Conservation (phyloP, 2,888 invertebrate species). For the Pilophorus perplexus region DNA sequence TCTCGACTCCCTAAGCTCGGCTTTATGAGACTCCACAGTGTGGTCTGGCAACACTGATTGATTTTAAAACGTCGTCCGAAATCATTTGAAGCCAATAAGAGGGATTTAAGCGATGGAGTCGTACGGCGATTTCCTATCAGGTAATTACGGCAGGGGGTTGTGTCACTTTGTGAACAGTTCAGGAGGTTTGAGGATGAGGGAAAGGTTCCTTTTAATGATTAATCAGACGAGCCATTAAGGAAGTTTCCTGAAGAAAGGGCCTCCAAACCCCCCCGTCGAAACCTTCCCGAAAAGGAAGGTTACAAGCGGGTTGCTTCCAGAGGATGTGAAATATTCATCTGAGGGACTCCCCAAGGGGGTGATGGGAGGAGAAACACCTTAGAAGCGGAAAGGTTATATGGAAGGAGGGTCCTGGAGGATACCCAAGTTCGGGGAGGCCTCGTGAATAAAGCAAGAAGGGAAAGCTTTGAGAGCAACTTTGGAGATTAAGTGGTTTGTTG, state of each 20-base stretch:
- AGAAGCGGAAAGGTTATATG: background rate
- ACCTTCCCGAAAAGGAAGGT: constrained; percentile 1
- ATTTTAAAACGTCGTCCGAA: too few species aligned
- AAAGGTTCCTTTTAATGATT: constrained; percentile 36
- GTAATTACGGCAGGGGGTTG: constrained; percentile 26
- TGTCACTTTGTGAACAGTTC: constrained; percentile 38
- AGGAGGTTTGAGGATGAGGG: constrained; percentile 2
- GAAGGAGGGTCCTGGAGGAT: too few species aligned
- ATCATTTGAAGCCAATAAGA: too few species aligned
- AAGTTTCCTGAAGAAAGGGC: constrained; percentile 41
- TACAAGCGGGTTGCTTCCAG: background rate
- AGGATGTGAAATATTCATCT: constrained; percentile 34
- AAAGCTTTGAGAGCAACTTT: constrained; percentile 18
- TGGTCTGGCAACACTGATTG: too few species aligned
- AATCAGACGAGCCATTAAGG: constrained; percentile 39
- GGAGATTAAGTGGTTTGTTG: constrained; percentile 38
- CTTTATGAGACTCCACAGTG: too few species aligned
- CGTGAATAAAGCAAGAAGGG: constrained; percentile 29
- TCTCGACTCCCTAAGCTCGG: too few species aligned
- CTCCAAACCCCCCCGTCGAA: too few species aligned
- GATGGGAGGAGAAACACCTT: too few species aligned
- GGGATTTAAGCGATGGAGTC: too few species aligned
- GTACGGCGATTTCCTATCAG: constrained; percentile 6
- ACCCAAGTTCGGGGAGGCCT: background rate
- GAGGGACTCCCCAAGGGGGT: constrained; percentile 25